Conservation (phyloP, 2,113 vertebrate genomes). For the Mirza zaza region DNA sequence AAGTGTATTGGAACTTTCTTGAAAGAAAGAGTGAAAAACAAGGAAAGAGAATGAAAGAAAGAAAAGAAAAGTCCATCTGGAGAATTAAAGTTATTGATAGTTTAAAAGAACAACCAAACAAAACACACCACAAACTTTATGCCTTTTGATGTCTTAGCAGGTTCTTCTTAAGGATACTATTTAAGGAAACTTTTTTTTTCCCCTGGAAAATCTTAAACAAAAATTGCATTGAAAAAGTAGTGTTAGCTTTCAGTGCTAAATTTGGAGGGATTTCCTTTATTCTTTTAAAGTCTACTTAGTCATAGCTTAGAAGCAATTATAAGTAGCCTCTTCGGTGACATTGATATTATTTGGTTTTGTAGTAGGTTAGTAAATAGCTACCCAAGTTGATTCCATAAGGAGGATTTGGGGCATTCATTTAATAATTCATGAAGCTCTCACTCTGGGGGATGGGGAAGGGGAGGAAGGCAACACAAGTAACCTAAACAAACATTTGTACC, state of each 20-base stretch:
- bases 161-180: constrained; percentile 3
- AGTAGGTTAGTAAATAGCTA: not conserved
- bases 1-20: not conserved
- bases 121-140: not conserved
- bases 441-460: too few species aligned
- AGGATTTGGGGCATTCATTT: not conserved
- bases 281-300: not conserved
- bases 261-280: not conserved
- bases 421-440: not conserved
- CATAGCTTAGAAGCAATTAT: not conserved
- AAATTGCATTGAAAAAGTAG: constrained; percentile 29
- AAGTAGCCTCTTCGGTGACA: not conserved
- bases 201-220: not conserved
- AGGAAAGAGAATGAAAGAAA: not conserved
- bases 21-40: not conserved
- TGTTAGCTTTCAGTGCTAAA: not conserved
- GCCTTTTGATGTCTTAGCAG: not conserved
- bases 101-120: not conserved
- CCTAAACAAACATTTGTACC: too few species aligned
- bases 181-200: not conserved
- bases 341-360: not conserved
- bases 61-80: too few species aligned
- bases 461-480: too few species aligned
- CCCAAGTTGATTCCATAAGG: not conserved
- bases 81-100: not conserved